Percentiles rank a stretch among this genome's conserved stretches.
These are phyloP conservation scores for Tetranychus cinnabarinus DNA, from an alignment of 1,140 invertebrate genomes.

Conservation along the genomic window DNA sequence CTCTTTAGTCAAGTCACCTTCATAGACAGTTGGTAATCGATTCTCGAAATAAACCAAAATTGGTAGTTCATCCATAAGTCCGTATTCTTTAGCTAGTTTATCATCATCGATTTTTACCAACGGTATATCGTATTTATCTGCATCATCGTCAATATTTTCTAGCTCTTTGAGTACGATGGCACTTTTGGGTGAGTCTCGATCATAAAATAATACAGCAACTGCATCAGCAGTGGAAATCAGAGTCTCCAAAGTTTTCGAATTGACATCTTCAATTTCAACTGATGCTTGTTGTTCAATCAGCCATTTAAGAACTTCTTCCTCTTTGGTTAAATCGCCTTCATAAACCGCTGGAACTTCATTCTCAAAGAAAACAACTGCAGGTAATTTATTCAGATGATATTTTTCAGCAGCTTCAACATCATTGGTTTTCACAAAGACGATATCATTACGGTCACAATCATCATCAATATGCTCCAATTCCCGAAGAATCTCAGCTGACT, in stretches of 20 bases:
- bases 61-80: constrained; percentile 16
- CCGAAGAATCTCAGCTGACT: constrained; percentile 49
- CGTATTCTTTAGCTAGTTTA: constrained; percentile 15
- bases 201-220: constrained; percentile 45
- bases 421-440: constrained; percentile 19
- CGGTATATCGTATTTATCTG: constrained; percentile 15
- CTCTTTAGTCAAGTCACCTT: constrained; percentile 59
- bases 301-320: constrained; percentile 74
- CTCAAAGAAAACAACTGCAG: constrained; percentile 18
- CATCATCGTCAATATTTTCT: constrained; percentile 21
- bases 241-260: constrained; percentile 63
- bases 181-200: constrained; percentile 16
- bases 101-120: constrained; percentile 19
- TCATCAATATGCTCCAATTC: constrained; percentile 38
- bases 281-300: constrained; percentile 66
- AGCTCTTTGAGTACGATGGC: constrained; percentile 17
- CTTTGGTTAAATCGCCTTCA: constrained; percentile 52
- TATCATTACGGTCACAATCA: constrained; percentile 16
- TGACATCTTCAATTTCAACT: constrained; percentile 81
- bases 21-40: constrained; percentile 14
- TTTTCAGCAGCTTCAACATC: constrained; percentile 16
- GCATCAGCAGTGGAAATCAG: constrained; percentile 76
- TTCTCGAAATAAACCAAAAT: constrained; percentile 18
- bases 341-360: constrained; percentile 16
- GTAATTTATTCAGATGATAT: constrained; percentile 16